phyloP scores from a whole-genome alignment of 2,113 vertebrate genomes.

The Pedetes capensis region DNA sequence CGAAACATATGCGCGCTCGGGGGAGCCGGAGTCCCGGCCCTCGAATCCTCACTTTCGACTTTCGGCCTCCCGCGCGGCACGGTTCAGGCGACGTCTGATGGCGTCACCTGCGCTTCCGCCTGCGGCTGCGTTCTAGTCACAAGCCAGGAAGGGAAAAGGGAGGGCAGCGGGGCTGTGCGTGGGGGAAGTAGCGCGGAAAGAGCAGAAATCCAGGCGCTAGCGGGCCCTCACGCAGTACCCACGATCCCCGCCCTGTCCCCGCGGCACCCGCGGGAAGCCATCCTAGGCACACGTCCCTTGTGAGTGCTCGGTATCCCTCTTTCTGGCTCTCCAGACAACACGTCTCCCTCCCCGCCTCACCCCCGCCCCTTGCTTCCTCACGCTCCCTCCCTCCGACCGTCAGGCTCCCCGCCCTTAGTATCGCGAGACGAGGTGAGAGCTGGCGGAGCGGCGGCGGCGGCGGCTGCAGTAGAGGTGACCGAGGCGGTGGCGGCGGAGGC shows the following conservation, averaged over 20 bases:
- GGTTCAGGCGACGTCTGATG: conserved; percentile 71
- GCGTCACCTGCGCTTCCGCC: conserved; percentile 63
- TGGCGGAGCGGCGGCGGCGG: conserved; percentile 75
- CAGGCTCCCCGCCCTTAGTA: conserved; percentile 71
- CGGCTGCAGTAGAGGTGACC: conserved; percentile 83
- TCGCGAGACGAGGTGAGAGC: conserved; percentile 82
- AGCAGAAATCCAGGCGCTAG: not conserved
- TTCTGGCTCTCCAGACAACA: not conserved
- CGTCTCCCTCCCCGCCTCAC: not conserved
- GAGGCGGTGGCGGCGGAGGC: conserved; percentile 76
- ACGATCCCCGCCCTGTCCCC: not conserved
- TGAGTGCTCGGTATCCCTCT: too few relatives aligned
- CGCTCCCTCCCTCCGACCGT: conserved; percentile 57
- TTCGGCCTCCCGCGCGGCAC: conserved; percentile 33
- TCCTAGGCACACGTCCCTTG: not conserved
- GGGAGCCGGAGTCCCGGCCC: accelerated
- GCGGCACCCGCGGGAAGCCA: not conserved
- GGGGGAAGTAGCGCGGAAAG: conserved; percentile 16
- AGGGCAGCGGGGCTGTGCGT: conserved; percentile 42
- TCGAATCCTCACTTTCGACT: not conserved
- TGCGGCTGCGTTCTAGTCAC: conserved; percentile 37
- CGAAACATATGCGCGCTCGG: not conserved
- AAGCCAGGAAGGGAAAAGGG: conserved; percentile 56
- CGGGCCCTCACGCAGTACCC: not conserved
- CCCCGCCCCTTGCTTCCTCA: not conserved